A percentile compares a stretch with the other conserved stretches of the same genome.
These are phyloP conservation scores for Otolemur crassicaudatus DNA, from an alignment of 2,797 vertebrate species.

Conservation along the genomic window DNA sequence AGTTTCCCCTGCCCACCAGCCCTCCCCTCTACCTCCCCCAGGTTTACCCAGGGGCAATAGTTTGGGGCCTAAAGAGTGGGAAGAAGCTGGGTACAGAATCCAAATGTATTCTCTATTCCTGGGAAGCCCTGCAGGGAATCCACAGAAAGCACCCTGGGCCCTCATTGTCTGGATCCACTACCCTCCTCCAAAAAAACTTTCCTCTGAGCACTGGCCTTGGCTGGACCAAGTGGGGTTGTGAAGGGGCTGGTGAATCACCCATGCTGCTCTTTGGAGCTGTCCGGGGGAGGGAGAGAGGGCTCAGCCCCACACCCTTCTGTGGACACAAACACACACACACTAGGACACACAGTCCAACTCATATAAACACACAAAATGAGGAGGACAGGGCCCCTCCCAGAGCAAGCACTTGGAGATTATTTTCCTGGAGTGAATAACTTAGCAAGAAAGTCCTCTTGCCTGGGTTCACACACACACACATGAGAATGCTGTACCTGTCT, in stretches of 20 bases:
- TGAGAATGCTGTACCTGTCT: neutral
- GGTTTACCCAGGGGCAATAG: neutral
- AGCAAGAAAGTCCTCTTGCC: constrained; percentile 33
- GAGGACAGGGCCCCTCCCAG: constrained; percentile 59
- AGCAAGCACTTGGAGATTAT: constrained; percentile 53
- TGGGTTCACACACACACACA: neutral
- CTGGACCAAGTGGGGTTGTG: constrained; percentile 66
- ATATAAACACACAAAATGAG: constrained; percentile 46
- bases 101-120: neutral
- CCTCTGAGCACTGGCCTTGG: constrained; percentile 55
- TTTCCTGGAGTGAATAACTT: constrained; percentile 48
- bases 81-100: neutral
- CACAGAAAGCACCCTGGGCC: neutral
- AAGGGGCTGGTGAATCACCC: constrained; percentile 71
- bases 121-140: neutral
- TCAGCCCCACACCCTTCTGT: constrained; percentile 56
- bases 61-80: neutral
- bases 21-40: neutral
- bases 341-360: constrained; percentile 64
- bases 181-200: constrained; percentile 3
- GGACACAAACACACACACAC: constrained; percentile 27
- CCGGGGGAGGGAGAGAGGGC: constrained; percentile 24
- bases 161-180: neutral
- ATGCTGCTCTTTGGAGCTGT: constrained; percentile 48
- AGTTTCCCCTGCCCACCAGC: neutral